A percentile compares a stretch with the other conserved stretches of the same genome.
Evolutionary conservation across 2,113 vertebrate genomes (phyloP).

Genomic region (Phalacrocorax carbo): DNA sequence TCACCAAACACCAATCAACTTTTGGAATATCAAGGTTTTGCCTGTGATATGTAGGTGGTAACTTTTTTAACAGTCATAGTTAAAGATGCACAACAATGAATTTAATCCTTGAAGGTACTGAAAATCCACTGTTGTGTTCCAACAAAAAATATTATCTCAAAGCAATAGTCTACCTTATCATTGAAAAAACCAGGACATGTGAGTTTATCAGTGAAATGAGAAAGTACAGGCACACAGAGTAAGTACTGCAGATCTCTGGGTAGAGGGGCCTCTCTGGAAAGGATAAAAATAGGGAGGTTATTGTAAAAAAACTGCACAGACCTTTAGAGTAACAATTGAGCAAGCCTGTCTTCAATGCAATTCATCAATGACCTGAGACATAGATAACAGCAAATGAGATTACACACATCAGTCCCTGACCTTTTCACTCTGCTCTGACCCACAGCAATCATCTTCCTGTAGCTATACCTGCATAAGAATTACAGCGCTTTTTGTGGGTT

Average conservation of each 20-base stretch:
- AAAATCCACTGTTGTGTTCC: not conserved
- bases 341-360: not conserved
- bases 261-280: not conserved
- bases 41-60: not conserved
- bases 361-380: not conserved
- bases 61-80: not conserved
- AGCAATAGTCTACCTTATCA: not conserved
- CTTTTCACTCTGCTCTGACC: not conserved
- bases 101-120: not conserved
- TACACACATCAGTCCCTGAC: not conserved
- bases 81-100: not conserved
- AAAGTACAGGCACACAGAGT: not conserved
- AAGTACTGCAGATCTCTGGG: not conserved
- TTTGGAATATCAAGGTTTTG: not conserved
- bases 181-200: not conserved
- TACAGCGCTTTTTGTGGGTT: not conserved
- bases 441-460: fast-evolving
- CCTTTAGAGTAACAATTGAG: not conserved
- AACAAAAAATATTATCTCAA: not conserved
- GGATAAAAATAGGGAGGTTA: not conserved
- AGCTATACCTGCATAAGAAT: not conserved
- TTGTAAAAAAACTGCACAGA: not conserved
- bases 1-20: not conserved
- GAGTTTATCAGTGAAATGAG: not conserved
- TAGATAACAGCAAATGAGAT: not conserved